phyloP scores from a whole-genome alignment of 2,113 vertebrate species.

The Tyrannus savana region DNA sequence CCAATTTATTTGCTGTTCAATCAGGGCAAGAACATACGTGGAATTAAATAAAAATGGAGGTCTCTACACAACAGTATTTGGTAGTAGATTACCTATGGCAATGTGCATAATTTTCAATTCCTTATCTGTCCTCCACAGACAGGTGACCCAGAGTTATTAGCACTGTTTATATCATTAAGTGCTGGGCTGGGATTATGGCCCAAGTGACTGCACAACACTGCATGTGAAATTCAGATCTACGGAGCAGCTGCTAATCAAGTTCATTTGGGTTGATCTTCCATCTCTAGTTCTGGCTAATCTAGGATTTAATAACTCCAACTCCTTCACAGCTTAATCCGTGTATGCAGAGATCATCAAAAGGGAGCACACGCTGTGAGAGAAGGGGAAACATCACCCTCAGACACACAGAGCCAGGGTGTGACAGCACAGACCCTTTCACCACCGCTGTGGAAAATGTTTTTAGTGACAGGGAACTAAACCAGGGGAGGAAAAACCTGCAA shows the following conservation, averaged over 20 bases:
- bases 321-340: neutral
- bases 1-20: conserved; percentile 41
- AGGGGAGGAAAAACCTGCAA: neutral
- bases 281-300: conserved; percentile 33
- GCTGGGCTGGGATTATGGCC: conserved; percentile 49
- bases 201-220: neutral
- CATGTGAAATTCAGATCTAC: conserved; percentile 14
- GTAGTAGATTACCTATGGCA: conserved; percentile 60
- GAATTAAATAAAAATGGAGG: conserved; percentile 44
- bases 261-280: conserved; percentile 35
- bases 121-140: conserved; percentile 75
- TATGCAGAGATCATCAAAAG: conserved; percentile 3
- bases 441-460: fast-evolving
- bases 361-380: neutral
- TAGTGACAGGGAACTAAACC: neutral
- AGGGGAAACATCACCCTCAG: neutral
- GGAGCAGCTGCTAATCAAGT: conserved; percentile 11
- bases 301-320: neutral
- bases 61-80: conserved; percentile 13
- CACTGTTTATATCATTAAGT: conserved; percentile 65
- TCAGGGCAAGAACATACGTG: conserved; percentile 26
- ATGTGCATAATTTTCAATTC: conserved; percentile 67
- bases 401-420: neutral
- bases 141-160: conserved; percentile 75
- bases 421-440: neutral